Conservation (phyloP, 2,113 vertebrate genomes). For the Spermophilus dauricus region DNA sequence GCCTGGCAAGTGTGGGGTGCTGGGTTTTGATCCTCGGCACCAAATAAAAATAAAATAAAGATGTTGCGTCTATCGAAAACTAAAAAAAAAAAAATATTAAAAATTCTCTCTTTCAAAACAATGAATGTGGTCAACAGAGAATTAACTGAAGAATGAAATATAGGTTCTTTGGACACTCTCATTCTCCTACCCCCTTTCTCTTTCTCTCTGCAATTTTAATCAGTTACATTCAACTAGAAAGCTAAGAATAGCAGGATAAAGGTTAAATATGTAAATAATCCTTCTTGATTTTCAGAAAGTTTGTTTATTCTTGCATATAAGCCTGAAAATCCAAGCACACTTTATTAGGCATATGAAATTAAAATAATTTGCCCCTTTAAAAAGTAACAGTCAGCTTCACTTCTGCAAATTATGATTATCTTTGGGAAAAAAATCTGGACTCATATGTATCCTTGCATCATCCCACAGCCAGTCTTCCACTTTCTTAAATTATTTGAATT, state of each 20-base stretch:
- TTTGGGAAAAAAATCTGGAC: not conserved
- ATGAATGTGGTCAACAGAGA: not conserved
- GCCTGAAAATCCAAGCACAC: not conserved
- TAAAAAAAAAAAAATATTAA: too few relatives aligned
- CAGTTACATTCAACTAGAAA: not conserved
- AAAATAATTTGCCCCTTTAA: not conserved
- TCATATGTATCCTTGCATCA: not conserved
- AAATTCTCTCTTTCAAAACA: too few relatives aligned
- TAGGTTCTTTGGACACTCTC: not conserved
- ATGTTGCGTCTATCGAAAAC: too few relatives aligned
- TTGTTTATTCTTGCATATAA: slow-evolving; percentile 23
- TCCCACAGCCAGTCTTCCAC: not conserved
- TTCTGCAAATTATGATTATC: not conserved
- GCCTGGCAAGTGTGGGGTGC: too few relatives aligned
- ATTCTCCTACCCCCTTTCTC: too few relatives aligned
- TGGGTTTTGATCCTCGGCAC: too few relatives aligned
- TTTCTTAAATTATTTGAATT: slow-evolving; percentile 48
- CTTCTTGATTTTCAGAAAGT: slow-evolving; percentile 49
- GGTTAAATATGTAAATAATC: not conserved
- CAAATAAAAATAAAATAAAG: too few relatives aligned
- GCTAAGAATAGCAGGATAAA: not conserved
- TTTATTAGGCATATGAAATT: not conserved
- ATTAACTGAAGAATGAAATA: slow-evolving; percentile 9
- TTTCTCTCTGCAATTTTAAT: not conserved
- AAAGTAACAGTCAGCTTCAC: not conserved